Base-by-base conservation (phyloP, 1,140 invertebrate species). In the Cyclargus thomasi region DNA sequence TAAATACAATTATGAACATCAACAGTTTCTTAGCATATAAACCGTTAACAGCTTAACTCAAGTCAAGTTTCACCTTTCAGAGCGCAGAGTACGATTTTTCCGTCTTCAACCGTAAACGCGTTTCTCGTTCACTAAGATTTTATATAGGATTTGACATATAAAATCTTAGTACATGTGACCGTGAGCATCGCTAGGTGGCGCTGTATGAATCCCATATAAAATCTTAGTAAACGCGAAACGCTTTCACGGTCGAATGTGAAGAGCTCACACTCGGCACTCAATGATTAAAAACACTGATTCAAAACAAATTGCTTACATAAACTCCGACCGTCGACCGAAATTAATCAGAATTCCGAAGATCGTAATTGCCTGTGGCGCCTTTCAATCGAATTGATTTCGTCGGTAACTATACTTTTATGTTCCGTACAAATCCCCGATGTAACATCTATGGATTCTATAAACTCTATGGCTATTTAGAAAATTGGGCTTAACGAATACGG, bases 401-500 rank as follows among this genome's bases (percentile, higher is more conserved):
- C 69, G 71, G 66, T 39, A 68, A 62, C 70, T 70, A 71, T 70
- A 55, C 36, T 62, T 39, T 73, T 77, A 74, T 70, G 65, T 53
- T 66, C 67, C 77, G 67, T 76, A 70, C 71, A 79, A 75, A 77
- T 74, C 67, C 66, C 53, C 74, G 72, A 76, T 74, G 74, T 70
- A 69, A 70, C 62, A 75, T 47, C 39, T 47, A 47, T 47, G 39
- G 39, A 5, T 14, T 39, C 8, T 39, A 39, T 39, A 3, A 3
- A 47, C 0, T 77, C 73, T 65, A 67, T 67, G 68, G 17, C 69
- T 65, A 70, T 72, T 68, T 67, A 53, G 53, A 29, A 35, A 57
- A 64, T 57, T 63, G 65, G 62, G 67, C 70, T 67, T 74, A 70
- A 75, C 73, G 70, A 75, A 75, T 71, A 17, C 35, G 47, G 67